Evolutionary conservation across 2,888 invertebrate species (phyloP).

Genomic region (Drepanosiphum platanoidis): DNA sequence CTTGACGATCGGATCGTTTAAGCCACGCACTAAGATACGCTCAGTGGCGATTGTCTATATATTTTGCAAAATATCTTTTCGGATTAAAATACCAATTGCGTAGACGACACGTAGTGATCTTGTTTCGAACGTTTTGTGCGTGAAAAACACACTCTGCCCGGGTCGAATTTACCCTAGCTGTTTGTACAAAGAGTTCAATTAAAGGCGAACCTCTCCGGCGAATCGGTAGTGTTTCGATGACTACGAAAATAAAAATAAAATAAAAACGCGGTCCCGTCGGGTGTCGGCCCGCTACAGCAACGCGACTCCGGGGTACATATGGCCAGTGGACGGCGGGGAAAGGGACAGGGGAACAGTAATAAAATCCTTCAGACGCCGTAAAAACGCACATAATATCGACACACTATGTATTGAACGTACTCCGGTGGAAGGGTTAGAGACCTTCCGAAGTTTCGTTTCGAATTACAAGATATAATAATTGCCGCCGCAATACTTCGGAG

Average conservation of each 20-base stretch:
- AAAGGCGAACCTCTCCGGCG: background rate
- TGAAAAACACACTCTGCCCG: background rate
- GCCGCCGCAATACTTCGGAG: background rate
- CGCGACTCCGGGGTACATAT: conserved; percentile 26
- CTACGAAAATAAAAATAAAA: background rate
- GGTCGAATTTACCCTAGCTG: background rate
- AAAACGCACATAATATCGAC: conserved; percentile 35
- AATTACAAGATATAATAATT: background rate
- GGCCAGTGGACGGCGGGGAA: background rate
- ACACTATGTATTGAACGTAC: background rate
- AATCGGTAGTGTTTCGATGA: conserved; percentile 21
- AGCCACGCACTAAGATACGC: background rate
- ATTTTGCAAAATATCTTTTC: background rate
- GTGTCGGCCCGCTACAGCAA: background rate
- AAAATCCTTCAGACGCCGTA: conserved; percentile 45
- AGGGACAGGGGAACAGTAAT: conserved; percentile 17
- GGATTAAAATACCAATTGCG: background rate
- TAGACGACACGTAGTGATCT: background rate
- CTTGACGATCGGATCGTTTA: background rate
- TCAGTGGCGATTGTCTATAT: background rate
- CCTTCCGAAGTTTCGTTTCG: conserved; percentile 12
- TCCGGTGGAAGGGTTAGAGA: conserved; percentile 28
- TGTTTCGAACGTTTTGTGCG: background rate
- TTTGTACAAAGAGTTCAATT: background rate
- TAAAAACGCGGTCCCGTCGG: background rate